These are phyloP conservation scores for Sitta carolinensis DNA, from an alignment of 2,797 vertebrate species.

Conservation along the genomic window DNA sequence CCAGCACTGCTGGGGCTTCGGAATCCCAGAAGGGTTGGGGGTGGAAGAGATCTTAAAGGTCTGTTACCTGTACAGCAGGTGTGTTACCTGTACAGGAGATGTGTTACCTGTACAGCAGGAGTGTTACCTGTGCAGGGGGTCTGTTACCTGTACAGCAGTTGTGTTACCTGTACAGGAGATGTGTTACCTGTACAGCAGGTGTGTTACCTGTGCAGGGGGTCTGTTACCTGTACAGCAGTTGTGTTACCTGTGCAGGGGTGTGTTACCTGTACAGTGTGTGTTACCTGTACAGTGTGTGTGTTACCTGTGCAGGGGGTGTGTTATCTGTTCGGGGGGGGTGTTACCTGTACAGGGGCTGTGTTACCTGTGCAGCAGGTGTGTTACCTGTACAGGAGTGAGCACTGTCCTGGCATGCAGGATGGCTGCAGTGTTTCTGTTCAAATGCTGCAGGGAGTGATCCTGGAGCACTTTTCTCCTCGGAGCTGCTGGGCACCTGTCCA, in stretches of 20 bases:
- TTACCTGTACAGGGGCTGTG: background rate
- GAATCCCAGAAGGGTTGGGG: too few relatives aligned
- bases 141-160: background rate
- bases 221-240: too few relatives aligned
- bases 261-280: background rate
- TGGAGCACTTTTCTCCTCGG: background rate
- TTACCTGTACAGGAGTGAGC: background rate
- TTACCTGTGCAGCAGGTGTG: too few relatives aligned
- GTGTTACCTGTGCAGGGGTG: background rate
- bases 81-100: too few relatives aligned
- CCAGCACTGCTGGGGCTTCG: rapidly evolving
- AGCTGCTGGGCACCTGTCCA: background rate
- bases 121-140: too few relatives aligned
- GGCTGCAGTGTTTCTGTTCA: too few relatives aligned
- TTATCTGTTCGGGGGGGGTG: too few relatives aligned
- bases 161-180: background rate
- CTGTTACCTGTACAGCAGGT: background rate
- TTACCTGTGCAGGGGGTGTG: background rate
- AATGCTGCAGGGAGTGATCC: background rate
- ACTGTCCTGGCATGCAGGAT: too few relatives aligned
- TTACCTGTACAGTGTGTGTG: background rate
- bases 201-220: background rate
- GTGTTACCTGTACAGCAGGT: background rate
- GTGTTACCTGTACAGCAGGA: background rate
- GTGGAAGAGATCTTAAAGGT: too few relatives aligned